A percentile compares a stretch with the other conserved stretches of the same genome.
Evolutionary conservation across 2,888 invertebrate species (phyloP).

Genomic region (Formica aserva): DNA sequence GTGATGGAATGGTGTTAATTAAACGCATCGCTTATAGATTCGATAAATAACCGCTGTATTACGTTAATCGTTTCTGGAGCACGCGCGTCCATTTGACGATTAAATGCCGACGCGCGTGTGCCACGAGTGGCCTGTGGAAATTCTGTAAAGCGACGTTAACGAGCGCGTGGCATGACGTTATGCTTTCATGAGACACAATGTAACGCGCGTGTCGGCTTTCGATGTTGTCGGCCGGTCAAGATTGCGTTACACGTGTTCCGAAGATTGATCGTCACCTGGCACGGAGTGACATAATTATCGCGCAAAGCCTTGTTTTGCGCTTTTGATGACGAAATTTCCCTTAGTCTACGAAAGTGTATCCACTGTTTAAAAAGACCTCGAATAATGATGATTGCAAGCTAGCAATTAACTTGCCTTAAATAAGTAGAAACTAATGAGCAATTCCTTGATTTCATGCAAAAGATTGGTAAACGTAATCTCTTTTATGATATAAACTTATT

Average conservation of each 20-base stretch:
- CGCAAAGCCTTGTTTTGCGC: not conserved
- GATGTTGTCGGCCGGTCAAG: slow-evolving; percentile 46
- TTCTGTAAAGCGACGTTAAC: slow-evolving; percentile 59
- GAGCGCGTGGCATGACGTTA: slow-evolving; percentile 48
- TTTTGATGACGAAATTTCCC: not conserved
- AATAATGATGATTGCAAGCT: not conserved
- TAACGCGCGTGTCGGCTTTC: slow-evolving; percentile 43
- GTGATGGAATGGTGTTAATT: not conserved
- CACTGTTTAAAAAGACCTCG: slow-evolving; percentile 3
- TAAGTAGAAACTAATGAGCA: no score
- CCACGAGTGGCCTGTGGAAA: slow-evolving; percentile 9
- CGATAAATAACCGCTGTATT: slow-evolving; percentile 14
- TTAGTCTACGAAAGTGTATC: not conserved
- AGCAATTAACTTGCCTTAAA: not conserved
- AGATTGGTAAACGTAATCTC: no score
- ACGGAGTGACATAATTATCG: slow-evolving; percentile 27
- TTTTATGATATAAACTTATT: not conserved
- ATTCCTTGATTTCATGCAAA: no score
- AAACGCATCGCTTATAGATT: not conserved
- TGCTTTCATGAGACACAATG: slow-evolving; percentile 32
- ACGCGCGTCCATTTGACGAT: slow-evolving; percentile 33
- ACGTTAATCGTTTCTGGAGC: slow-evolving; percentile 30
- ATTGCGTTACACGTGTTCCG: slow-evolving; percentile 45
- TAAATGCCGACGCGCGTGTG: slow-evolving; percentile 23
- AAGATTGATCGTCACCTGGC: slow-evolving; percentile 30